Evolutionary conservation across 2,888 invertebrate genomes (phyloP).

Genomic region (Leptarthrus brevirostris): DNA sequence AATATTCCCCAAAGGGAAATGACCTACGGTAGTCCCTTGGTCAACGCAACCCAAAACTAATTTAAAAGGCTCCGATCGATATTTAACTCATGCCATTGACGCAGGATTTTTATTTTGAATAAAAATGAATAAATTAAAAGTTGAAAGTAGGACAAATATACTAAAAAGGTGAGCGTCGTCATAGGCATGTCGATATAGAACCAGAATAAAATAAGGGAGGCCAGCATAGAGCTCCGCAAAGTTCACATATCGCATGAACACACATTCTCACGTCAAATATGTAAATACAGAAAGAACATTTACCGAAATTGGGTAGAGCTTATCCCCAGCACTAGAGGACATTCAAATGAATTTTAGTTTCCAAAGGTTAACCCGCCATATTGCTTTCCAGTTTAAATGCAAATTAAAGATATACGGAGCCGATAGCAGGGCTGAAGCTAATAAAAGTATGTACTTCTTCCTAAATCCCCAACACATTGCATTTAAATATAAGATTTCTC

Average conservation of each 20-base stretch:
- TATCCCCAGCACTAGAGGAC: conserved; percentile 29
- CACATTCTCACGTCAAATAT: background rate
- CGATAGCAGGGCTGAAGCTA: conserved; percentile 18
- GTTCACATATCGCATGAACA: background rate
- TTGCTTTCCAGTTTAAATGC: conserved; percentile 46
- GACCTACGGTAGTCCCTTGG: too few species aligned
- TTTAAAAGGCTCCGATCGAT: too few species aligned
- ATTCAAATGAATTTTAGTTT: conserved; percentile 47
- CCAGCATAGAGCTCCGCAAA: background rate
- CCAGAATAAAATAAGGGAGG: conserved; percentile 11
- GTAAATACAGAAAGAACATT: conserved; percentile 6
- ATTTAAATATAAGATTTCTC: conserved; percentile 42
- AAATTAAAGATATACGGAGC: conserved; percentile 37
- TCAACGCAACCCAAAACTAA: too few species aligned
- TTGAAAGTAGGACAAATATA: background rate
- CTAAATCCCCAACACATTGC: conserved; percentile 36
- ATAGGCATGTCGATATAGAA: background rate
- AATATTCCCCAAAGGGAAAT: too few species aligned
- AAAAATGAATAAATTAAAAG: conserved; percentile 32
- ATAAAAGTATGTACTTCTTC: conserved; percentile 41
- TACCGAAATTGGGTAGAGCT: background rate
- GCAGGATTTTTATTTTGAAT: conserved; percentile 28
- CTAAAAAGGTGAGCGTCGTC: background rate
- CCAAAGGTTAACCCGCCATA: conserved; percentile 40
- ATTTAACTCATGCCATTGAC: background rate